phyloP scores from a whole-genome alignment of 2,888 invertebrate genomes.

The Ptilodon capucinus region DNA sequence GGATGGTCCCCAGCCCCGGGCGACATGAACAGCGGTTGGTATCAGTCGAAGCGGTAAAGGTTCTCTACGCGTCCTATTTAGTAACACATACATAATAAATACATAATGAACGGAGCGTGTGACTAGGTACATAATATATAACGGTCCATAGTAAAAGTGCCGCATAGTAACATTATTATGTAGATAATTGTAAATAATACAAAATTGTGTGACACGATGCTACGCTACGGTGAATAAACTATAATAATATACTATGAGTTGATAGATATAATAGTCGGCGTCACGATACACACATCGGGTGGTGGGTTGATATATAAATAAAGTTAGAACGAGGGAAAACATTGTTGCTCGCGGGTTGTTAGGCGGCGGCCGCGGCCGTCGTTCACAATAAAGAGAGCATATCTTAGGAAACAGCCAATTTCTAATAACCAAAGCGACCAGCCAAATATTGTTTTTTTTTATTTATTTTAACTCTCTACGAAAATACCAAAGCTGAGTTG shows the following conservation, averaged over 20 bases:
- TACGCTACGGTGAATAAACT: slow-evolving; percentile 32
- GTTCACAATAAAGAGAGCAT: slow-evolving; percentile 58
- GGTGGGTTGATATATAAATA: slow-evolving; percentile 15
- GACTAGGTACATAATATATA: slow-evolving; percentile 19
- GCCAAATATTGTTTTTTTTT: slow-evolving; percentile 76
- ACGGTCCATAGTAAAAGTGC: slow-evolving; percentile 20
- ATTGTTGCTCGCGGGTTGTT: slow-evolving; percentile 34
- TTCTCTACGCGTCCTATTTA: slow-evolving; percentile 49
- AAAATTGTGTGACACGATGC: slow-evolving; percentile 7
- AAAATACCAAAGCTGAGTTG: slow-evolving; percentile 63
- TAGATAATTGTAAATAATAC: slow-evolving; percentile 7
- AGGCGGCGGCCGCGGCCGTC: slow-evolving; percentile 4
- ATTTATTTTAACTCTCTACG: slow-evolving; percentile 52
- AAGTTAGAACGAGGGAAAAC: slow-evolving; percentile 53
- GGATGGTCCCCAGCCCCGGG: slow-evolving; percentile 31
- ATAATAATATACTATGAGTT: slow-evolving; percentile 14
- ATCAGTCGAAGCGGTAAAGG: slow-evolving; percentile 30
- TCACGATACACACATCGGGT: slow-evolving; percentile 6
- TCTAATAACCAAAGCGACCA: slow-evolving; percentile 71
- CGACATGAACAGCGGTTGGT: slow-evolving; percentile 26
- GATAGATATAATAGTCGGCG: slow-evolving; percentile 20
- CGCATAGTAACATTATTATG: slow-evolving; percentile 20
- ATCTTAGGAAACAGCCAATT: slow-evolving; percentile 67
- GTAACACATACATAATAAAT: slow-evolving; percentile 17
- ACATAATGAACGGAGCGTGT: slow-evolving; percentile 14